Conservation (phyloP, 1,140 invertebrate genomes). For the Sycobia sp. region DNA sequence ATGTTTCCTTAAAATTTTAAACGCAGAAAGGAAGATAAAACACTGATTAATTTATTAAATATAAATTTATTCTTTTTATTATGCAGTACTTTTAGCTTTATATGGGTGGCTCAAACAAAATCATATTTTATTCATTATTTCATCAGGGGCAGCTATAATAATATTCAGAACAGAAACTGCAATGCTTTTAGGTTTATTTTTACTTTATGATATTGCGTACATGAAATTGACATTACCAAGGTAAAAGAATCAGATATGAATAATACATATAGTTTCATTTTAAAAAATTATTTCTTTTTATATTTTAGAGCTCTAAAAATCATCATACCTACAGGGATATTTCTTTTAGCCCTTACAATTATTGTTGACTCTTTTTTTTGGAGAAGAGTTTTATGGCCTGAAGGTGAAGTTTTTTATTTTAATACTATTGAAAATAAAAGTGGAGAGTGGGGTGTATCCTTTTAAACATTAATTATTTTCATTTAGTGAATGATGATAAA, state of each 20-base stretch:
- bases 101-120: slow-evolving; percentile 83
- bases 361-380: slow-evolving; percentile 93
- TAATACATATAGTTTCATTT: background rate
- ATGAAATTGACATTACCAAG: slow-evolving; percentile 61
- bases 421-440: slow-evolving; percentile 95
- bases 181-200: slow-evolving; percentile 84
- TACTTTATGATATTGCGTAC: slow-evolving; percentile 77
- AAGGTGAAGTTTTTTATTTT: slow-evolving; percentile 96
- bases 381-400: slow-evolving; percentile 90
- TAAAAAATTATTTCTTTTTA: background rate
- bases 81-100: slow-evolving; percentile 83
- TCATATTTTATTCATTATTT: slow-evolving; percentile 78
- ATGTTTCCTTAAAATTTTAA: background rate
- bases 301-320: slow-evolving; percentile 74
- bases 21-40: background rate
- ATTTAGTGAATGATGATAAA: slow-evolving; percentile 26
- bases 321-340: slow-evolving; percentile 72
- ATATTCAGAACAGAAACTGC: slow-evolving; percentile 91
- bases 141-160: slow-evolving; percentile 84
- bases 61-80: slow-evolving; percentile 10
- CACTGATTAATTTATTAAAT: background rate
- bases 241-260: slow-evolving; percentile 38
- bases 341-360: slow-evolving; percentile 75
- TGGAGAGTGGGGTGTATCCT: slow-evolving; percentile 96
- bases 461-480: slow-evolving; percentile 52